Percentiles rank a stretch among this genome's conserved stretches.
phyloP scores from a whole-genome alignment of 37 sponge, comb jelly and placozoan species.

The Diacarnus erythraeanus region DNA sequence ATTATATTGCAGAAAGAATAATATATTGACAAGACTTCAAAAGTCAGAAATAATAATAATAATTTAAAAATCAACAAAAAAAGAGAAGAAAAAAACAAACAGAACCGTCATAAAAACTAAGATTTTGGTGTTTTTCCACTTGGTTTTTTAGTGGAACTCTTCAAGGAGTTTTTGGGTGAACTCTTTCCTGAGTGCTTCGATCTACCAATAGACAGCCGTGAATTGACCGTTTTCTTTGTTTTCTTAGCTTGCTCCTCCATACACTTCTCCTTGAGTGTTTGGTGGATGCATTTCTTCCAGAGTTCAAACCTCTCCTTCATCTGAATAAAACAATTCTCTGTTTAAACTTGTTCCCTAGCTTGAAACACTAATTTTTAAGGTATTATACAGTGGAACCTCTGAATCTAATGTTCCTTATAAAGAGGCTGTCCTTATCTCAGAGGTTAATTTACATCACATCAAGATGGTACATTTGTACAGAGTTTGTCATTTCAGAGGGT shows the following conservation, averaged over 20 bases:
- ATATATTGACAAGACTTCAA: too few relatives aligned
- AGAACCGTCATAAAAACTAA: not conserved
- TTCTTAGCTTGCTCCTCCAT: constrained; percentile 31
- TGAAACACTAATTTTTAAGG: not conserved
- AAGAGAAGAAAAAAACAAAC: not conserved
- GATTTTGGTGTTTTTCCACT: not conserved
- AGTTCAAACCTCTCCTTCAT: constrained; percentile 18
- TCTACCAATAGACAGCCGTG: not conserved
- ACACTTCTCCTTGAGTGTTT: constrained; percentile 31
- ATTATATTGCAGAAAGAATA: too few relatives aligned
- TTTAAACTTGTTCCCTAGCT: too few relatives aligned
- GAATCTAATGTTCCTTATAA: not conserved
- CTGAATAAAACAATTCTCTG: too few relatives aligned
- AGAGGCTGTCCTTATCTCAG: not conserved
- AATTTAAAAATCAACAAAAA: not conserved
- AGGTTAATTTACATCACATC: too few relatives aligned
- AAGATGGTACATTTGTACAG: not conserved
- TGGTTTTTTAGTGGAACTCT: not conserved
- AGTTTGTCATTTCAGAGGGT: not conserved
- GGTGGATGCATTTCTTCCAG: constrained; percentile 23
- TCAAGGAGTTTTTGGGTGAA: not conserved
- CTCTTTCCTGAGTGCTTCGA: not conserved
- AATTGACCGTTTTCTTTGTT: constrained; percentile 1
- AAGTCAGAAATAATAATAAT: not conserved
- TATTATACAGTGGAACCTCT: not conserved